Base-by-base conservation (phyloP, 2,888 invertebrate species). In the Itoplectis maculator region DNA sequence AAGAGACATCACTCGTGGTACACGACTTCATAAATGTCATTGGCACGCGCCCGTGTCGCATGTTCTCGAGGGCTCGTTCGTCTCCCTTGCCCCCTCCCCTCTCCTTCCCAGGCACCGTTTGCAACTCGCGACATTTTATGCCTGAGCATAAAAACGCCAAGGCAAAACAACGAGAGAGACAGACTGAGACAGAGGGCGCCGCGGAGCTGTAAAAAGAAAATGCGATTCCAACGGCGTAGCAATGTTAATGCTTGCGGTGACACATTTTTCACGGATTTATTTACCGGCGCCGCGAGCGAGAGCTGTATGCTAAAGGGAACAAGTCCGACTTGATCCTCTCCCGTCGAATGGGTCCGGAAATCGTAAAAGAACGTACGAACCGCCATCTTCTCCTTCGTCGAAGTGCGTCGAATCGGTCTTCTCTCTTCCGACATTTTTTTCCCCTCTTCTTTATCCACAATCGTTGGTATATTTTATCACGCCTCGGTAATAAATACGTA, bases 11-110 rank as follows among this genome's bases (percentile, higher is more conserved):
- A 6, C 72, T 29, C 29, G 35, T 11, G 18, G 45, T 59, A 72
- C 56, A 72, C 56, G 72, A 72, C 56, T 81, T 54, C 81, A 76
- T 81, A 81, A 81, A 77, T 72, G 81, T 76, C 81, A 68, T 61
- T 77, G 56, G 59, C 81, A 81, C 66, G 72, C 66, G 76, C 56
- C n/a, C 59, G 76, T 76, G 56, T 80, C 65, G 65, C 81, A 51
- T 72, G 76, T 72, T 72, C 15, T 15, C 61, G 49, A n/a, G 45
- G 49, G 18, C 11, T 45, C 76, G 29, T 76, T 72, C 73, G 56
- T 72, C 69, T 9, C 42, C 35, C 23, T 47, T 18, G n/a, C 29
- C 29, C 29, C 29, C 29, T 29, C 29, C 29, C 5, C 29, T 29
- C 29, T 3, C 29, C 40, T 61, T 51, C 18, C 37, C 7, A 13